phyloP scores from a whole-genome alignment of 2,888 invertebrate species.

The Mactromeris polynyma region DNA sequence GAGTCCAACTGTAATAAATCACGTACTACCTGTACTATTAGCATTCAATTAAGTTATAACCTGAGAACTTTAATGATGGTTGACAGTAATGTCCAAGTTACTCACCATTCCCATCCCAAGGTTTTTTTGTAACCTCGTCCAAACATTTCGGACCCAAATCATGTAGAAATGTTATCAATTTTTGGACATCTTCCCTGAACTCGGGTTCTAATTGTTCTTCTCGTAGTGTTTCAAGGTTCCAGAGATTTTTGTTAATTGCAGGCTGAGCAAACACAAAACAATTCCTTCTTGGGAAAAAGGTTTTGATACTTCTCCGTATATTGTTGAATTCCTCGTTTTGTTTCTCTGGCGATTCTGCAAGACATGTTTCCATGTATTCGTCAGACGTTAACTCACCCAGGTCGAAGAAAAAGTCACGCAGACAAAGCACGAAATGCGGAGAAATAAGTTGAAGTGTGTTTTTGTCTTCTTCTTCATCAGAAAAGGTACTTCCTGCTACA shows the following conservation, averaged over 20 bases:
- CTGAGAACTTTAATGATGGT: no score
- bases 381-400: background rate
- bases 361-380: background rate
- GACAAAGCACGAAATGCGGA: background rate
- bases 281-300: background rate
- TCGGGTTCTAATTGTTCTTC: background rate
- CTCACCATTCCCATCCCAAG: background rate
- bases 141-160: background rate
- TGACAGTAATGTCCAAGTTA: no score
- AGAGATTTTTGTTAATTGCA: background rate
- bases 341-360: background rate
- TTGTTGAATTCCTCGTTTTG: background rate
- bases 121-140: background rate
- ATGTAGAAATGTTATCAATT: background rate
- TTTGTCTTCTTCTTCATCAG: slow-evolving; percentile 2
- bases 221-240: background rate
- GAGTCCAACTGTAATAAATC: no score
- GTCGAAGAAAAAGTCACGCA: background rate
- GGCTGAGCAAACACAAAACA: slow-evolving; percentile 6
- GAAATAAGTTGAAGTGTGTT: background rate
- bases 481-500: background rate
- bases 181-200: background rate
- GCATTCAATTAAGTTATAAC: no score
- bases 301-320: no score
- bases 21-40: no score